Percentiles rank a stretch among this genome's conserved stretches.
Conservation (phyloP, 2,888 invertebrate species). For the Limenitis camilla region DNA sequence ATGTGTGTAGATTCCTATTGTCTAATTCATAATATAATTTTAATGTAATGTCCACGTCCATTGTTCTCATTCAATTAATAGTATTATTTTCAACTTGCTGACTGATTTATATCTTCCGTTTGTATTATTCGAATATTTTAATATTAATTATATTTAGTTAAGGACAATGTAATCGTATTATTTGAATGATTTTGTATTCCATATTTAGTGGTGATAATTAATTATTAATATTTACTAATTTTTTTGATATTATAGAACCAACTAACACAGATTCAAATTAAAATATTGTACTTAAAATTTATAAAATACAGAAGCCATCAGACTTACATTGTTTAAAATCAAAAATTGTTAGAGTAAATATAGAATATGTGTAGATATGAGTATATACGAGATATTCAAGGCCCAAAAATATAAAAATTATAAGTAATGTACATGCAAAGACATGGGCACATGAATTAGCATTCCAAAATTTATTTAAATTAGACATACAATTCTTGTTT, state of each 20-base stretch:
- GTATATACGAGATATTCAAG: too few relatives aligned
- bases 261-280: too few relatives aligned
- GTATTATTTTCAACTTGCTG: slow-evolving; percentile 15
- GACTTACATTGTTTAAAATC: too few relatives aligned
- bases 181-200: slow-evolving; percentile 1
- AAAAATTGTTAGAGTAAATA: too few relatives aligned
- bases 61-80: slow-evolving; percentile 5
- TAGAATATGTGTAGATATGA: too few relatives aligned
- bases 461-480: too few relatives aligned
- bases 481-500: background rate
- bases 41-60: background rate
- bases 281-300: too few relatives aligned
- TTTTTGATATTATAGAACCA: slow-evolving; percentile 6
- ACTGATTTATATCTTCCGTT: slow-evolving; percentile 19
- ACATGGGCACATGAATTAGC: too few relatives aligned
- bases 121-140: slow-evolving; percentile 4
- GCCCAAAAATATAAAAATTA: too few relatives aligned
- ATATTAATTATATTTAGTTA: background rate
- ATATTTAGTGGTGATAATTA: slow-evolving; percentile 2
- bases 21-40: background rate
- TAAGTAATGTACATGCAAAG: too few relatives aligned
- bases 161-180: background rate
- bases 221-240: background rate
- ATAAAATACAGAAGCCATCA: too few relatives aligned
- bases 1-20: too few relatives aligned